Evolutionary conservation across 2,113 vertebrate genomes (phyloP).

Genomic region (Callipepla squamata): DNA sequence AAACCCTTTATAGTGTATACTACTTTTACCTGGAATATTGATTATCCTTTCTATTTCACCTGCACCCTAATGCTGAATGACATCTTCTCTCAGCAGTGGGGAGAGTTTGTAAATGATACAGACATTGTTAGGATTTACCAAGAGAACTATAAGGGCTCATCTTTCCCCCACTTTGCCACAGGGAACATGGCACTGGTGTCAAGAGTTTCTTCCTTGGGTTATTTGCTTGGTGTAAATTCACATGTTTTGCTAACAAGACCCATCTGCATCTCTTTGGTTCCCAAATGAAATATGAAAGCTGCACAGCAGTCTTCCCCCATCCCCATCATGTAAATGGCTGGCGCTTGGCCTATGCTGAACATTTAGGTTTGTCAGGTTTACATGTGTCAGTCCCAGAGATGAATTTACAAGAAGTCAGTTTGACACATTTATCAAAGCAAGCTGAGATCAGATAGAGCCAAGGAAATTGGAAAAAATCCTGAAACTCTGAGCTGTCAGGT

Average conservation of each 20-base stretch:
- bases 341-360: not conserved
- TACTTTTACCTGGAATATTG: not conserved
- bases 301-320: not conserved
- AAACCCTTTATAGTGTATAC: not conserved
- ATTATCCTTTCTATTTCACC: not conserved
- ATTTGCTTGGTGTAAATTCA: not conserved
- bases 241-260: not conserved
- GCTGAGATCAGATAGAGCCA: not conserved
- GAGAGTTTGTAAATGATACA: not conserved
- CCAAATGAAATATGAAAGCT: not conserved
- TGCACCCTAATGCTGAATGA: not conserved
- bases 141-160: not conserved
- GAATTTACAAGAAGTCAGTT: not conserved
- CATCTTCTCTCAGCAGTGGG: not conserved
- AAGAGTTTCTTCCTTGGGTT: not conserved
- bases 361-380: not conserved
- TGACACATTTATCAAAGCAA: not conserved
- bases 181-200: not conserved
- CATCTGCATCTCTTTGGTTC: not conserved
- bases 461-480: not conserved
- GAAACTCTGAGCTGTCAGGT: not conserved
- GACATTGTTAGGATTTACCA: not conserved
- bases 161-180: not conserved
- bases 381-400: fast-evolving
- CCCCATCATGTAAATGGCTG: not conserved